These are phyloP conservation scores for Cacoxenus indagator DNA, from an alignment of 2,888 invertebrate genomes.

Conservation along the genomic window DNA sequence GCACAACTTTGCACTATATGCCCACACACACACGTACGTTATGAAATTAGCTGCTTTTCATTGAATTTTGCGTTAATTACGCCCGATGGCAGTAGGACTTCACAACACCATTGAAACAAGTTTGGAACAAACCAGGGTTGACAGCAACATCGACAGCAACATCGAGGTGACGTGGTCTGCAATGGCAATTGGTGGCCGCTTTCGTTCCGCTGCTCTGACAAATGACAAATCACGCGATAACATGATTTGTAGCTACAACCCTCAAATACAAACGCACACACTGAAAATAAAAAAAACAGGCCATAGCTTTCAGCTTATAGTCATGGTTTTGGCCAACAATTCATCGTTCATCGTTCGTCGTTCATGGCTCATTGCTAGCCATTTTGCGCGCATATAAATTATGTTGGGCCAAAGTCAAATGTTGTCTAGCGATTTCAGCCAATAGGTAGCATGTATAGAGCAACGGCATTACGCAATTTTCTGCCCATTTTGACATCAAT, in stretches of 20 bases:
- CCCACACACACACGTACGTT: not conserved
- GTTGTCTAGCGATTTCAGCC: not conserved
- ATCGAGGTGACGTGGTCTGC: too few species aligned
- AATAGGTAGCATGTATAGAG: not conserved
- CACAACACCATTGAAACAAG: not conserved
- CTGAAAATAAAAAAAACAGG: too few species aligned
- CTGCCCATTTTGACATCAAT: conserved; percentile 7
- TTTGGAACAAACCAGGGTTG: not conserved
- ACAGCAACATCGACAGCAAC: too few species aligned
- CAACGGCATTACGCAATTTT: not conserved
- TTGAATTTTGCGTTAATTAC: conserved; percentile 21
- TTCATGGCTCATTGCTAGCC: not conserved
- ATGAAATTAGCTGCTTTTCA: conserved; percentile 16
- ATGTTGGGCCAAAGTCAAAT: conserved; percentile 23
- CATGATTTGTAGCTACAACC: conserved; percentile 49
- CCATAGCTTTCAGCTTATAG: not conserved
- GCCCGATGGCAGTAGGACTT: not conserved
- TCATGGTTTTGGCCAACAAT: not conserved
- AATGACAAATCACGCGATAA: conserved; percentile 52
- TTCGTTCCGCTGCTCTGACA: not conserved
- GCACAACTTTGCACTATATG: not conserved
- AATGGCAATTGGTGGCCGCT: not conserved
- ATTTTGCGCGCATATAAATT: conserved; percentile 22
- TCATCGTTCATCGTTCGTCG: not conserved
- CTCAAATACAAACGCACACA: not conserved